Evolutionary conservation across 2,797 vertebrate genomes (phyloP), one percentile per base, ranked within the genome.

Genomic region (Arremon brunneinucha): DNA sequence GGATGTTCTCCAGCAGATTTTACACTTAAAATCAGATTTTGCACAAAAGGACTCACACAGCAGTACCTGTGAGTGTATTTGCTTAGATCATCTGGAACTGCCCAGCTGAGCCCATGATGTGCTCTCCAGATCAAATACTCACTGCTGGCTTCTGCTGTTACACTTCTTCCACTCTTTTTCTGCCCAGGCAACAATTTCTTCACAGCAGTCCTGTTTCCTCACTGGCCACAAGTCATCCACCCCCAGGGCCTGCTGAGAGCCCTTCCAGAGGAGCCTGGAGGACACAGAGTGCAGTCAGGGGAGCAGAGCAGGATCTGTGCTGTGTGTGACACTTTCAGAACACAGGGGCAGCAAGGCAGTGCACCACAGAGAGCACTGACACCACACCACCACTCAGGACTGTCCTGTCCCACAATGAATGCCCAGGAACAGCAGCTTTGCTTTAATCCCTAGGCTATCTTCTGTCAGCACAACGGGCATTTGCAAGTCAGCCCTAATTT

Each of bases 201-300:
- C 94, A 1, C 99, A 99, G 5, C 97, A 98, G 92, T 99, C 98
- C 65, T 99, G 98, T 52, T 97, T 97, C 44, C 98, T 98, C 76
- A 99, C 97, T 2, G 98, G 97, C 99, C 99, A 99, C 89, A 99
- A 96, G 94, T 99, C 98, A 71, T 98, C 97, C 23, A 97, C 84
- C 39, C 93, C 96, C 95, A 99, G 90, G 2, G 98, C 97, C 32
- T 95, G 97, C 67, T 96, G 97, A 97, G 98, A 99, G 62, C 99
- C 99, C 94, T 98, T 99, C 97, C 99, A 98, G 79, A 98, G 97
- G 69, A 99, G 97, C 95, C 99, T 99, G 95, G 47, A 95, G 90
- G 93, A 96, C 64, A 62, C 17, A 72, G 22, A 35, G 26, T 39
- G 52, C 65, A 76, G 30, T 74, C 37, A 86, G 64, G 50, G 62